These are phyloP conservation scores for Cossypha caffra DNA, from an alignment of 2,797 vertebrate genomes.

Conservation along the genomic window DNA sequence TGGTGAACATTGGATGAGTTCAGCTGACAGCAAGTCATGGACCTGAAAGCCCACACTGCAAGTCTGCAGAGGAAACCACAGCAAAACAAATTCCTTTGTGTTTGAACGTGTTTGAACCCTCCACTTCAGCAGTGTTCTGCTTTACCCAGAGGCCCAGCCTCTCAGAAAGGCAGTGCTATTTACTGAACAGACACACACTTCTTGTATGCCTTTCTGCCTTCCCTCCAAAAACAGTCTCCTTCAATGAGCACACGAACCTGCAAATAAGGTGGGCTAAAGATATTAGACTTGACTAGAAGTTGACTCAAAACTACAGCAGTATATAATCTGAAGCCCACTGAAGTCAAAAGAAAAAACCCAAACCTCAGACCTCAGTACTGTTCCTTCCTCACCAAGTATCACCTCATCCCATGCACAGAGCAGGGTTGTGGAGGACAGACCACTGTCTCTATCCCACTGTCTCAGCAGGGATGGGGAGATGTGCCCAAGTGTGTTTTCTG, in stretches of 20 bases:
- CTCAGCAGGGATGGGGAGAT: neutral
- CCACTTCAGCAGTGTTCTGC: neutral
- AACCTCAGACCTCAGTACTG: neutral
- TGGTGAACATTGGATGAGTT: rapidly evolving
- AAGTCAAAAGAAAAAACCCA: neutral
- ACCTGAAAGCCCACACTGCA: neutral
- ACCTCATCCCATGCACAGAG: neutral
- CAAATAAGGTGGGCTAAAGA: neutral
- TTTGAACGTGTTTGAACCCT: neutral
- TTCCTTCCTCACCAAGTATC: neutral
- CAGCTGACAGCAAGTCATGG: neutral
- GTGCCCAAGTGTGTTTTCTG: neutral
- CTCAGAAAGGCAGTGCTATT: neutral
- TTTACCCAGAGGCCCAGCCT: neutral
- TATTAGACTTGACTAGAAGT: neutral
- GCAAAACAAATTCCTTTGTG: neutral
- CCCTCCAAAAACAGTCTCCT: rapidly evolving
- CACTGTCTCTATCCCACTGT: too few species aligned
- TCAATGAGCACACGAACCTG: neutral
- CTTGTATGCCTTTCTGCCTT: neutral
- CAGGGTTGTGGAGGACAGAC: rapidly evolving
- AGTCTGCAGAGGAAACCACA: neutral
- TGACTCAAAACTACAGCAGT: neutral
- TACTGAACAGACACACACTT: neutral
- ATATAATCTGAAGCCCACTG: neutral